Conservation (phyloP, 2,797 vertebrate species). For the Xenopus petersii region DNA sequence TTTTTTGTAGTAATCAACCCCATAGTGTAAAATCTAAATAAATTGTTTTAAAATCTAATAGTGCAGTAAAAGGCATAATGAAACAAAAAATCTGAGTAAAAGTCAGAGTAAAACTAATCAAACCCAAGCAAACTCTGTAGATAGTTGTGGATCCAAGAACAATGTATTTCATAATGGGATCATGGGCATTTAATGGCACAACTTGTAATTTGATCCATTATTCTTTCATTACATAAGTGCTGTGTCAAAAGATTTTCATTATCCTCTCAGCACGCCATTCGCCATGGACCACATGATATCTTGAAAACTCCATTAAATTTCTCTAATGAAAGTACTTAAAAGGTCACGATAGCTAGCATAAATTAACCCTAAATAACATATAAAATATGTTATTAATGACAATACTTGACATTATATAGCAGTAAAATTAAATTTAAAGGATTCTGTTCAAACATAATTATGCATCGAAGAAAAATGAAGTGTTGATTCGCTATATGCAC, state of each 20-base stretch:
- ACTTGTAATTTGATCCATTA: conserved; percentile 42
- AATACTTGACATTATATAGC: conserved; percentile 14
- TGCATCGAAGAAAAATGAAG: background rate
- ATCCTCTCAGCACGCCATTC: conserved; percentile 36
- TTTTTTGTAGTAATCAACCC: too few relatives aligned
- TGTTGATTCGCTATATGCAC: background rate
- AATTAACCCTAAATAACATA: conserved; percentile 34
- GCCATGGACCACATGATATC: conserved; percentile 36
- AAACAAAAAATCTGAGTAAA: background rate
- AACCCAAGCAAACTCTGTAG: conserved; percentile 8
- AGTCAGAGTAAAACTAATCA: background rate
- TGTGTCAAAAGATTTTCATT: conserved; percentile 43
- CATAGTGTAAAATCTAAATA: too few relatives aligned
- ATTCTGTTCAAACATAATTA: conserved; percentile 7
- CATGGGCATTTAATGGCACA: conserved; percentile 31
- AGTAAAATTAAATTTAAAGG: conserved; percentile 9
- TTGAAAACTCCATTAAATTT: conserved; percentile 35
- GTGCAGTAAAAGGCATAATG: background rate
- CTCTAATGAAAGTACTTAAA: conserved; percentile 35
- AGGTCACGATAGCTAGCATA: conserved; percentile 32
- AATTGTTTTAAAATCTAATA: background rate
- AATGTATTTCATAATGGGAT: conserved; percentile 27
- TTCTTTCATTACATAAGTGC: conserved; percentile 42
- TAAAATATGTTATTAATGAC: conserved; percentile 20
- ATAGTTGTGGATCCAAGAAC: conserved; percentile 5